These are phyloP conservation scores for Pipistrellus nathusii DNA, from an alignment of 2,797 vertebrate species.

Conservation along the genomic window DNA sequence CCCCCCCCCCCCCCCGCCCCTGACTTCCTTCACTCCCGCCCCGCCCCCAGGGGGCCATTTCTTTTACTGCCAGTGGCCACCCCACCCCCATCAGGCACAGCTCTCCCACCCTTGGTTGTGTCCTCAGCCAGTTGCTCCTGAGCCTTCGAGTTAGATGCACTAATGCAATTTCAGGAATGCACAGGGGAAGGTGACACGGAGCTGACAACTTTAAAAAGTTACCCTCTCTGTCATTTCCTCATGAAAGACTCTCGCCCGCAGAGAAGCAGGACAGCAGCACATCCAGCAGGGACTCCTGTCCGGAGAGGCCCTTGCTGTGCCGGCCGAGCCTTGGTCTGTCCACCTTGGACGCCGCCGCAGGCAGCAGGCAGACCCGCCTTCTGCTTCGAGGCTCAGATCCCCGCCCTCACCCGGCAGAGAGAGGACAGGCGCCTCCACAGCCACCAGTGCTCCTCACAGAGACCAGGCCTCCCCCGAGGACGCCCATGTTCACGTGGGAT, in stretches of 20 bases:
- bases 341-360: background rate
- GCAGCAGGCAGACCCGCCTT: background rate
- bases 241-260: rapidly evolving
- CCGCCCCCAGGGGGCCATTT: no score
- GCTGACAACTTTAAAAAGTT: background rate
- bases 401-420: background rate
- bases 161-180: background rate
- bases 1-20: no score
- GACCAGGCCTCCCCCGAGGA: background rate
- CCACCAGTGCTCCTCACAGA: background rate
- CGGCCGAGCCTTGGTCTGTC: background rate
- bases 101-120: rapidly evolving
- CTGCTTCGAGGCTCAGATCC: background rate
- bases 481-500: no score
- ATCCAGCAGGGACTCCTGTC: rapidly evolving
- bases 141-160: no score
- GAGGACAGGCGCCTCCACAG: background rate
- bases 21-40: no score
- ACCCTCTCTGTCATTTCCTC: rapidly evolving
- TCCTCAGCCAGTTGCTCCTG: no score
- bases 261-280: rapidly evolving
- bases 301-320: background rate
- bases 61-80: rapidly evolving
- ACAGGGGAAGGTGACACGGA: rapidly evolving
- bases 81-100: rapidly evolving